These are phyloP conservation scores for Rousettus madagascariensis DNA, from an alignment of 2,797 vertebrate species.

Conservation along the genomic window DNA sequence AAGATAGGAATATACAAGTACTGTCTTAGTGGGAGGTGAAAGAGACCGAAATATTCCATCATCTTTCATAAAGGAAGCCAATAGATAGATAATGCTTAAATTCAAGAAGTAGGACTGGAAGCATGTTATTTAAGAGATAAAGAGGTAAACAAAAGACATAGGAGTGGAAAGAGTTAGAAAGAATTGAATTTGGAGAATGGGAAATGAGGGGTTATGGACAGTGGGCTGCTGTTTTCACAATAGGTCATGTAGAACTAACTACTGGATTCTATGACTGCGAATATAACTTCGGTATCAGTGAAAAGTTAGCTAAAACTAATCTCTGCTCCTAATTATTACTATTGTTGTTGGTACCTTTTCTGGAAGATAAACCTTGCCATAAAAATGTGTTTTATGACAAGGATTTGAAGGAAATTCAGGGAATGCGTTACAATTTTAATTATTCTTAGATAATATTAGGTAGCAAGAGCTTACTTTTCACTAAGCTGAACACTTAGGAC, in stretches of 20 bases:
- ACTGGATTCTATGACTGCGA: neutral
- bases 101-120: neutral
- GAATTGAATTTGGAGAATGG: neutral
- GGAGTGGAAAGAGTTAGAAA: neutral
- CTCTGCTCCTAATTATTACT: neutral
- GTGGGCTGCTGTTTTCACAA: neutral
- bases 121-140: neutral
- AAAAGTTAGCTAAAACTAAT: neutral
- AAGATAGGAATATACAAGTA: neutral
- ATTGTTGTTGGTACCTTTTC: neutral
- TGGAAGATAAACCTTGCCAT: neutral
- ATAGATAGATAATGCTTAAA: neutral
- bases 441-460: neutral
- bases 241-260: neutral
- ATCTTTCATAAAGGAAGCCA: neutral
- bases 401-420: neutral
- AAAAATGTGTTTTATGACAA: neutral
- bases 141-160: neutral
- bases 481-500: neutral
- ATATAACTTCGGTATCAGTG: neutral
- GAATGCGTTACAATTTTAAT: neutral
- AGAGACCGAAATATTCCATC: neutral
- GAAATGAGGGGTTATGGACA: neutral
- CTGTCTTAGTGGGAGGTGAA: neutral
- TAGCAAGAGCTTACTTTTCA: neutral